Conservation (phyloP, 35 echinoderm and acorn worm genomes). For the Acanthaster planci region DNA sequence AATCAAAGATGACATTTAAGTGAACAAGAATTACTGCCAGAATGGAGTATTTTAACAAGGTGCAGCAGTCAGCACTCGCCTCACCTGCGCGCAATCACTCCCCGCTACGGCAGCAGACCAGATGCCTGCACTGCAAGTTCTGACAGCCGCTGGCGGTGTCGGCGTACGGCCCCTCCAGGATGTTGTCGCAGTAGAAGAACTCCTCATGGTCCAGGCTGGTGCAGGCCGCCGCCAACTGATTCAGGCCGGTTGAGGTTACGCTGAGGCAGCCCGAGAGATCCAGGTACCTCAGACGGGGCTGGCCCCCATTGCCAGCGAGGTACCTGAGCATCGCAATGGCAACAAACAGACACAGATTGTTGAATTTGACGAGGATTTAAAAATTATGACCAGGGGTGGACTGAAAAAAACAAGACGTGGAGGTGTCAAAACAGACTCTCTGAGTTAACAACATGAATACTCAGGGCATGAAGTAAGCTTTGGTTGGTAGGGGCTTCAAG, state of each 20-base stretch:
- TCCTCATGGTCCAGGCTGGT: slow-evolving; percentile 74
- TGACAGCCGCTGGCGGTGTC: slow-evolving; percentile 95
- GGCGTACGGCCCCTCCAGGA: slow-evolving; percentile 82
- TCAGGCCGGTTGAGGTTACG: slow-evolving; percentile 66
- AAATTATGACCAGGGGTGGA: not conserved
- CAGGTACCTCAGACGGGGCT: slow-evolving; percentile 60
- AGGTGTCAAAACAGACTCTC: too few relatives aligned
- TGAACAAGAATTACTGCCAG: too few relatives aligned
- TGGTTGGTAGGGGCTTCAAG: too few relatives aligned
- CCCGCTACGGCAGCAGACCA: slow-evolving; percentile 82
- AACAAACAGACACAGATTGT: not conserved
- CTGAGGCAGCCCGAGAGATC: slow-evolving; percentile 88
- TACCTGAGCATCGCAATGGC: slow-evolving; percentile 44
- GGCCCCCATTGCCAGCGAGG: slow-evolving; percentile 57
- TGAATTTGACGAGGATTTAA: not conserved
- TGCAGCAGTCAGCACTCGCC: too few relatives aligned
- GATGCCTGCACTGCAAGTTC: slow-evolving; percentile 81
- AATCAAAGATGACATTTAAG: too few relatives aligned
- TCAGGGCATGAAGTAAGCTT: too few relatives aligned
- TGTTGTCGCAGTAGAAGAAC: slow-evolving; percentile 99
- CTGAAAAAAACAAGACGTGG: too few relatives aligned
- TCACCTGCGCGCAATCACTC: slow-evolving; percentile 48
- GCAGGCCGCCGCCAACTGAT: slow-evolving; percentile 59
- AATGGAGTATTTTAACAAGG: too few relatives aligned
- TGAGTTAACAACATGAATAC: too few relatives aligned